phyloP scores from a whole-genome alignment of 2,113 vertebrate species.

The Cynoglossus semilaevis region DNA sequence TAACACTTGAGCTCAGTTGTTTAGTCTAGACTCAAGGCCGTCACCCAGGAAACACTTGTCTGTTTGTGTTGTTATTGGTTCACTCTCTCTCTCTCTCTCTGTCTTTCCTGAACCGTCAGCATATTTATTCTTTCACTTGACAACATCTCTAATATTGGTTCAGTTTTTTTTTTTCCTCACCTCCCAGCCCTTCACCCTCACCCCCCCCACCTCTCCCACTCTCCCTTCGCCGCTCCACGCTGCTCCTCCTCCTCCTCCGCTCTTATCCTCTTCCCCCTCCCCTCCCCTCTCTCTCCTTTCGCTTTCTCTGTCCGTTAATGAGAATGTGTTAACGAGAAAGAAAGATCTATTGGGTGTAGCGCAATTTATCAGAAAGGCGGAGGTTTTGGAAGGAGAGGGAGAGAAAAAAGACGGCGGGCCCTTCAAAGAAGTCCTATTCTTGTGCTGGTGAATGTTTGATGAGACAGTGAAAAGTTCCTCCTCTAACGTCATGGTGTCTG shows the following conservation, averaged over 20 bases:
- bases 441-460: conserved; percentile 84
- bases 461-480: conserved; percentile 84
- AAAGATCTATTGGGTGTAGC: conserved; percentile 79
- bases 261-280: conserved; percentile 20
- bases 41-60: conserved; percentile 42
- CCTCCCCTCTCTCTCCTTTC: conserved; percentile 39
- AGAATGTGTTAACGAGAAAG: conserved; percentile 81
- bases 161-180: background rate
- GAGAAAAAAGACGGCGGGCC: conserved; percentile 57
- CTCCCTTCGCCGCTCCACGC: conserved; percentile 8
- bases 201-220: background rate
- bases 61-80: conserved; percentile 29
- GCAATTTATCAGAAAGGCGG: conserved; percentile 80
- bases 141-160: conserved; percentile 36
- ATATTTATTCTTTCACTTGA: conserved; percentile 38
- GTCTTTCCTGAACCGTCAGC: conserved; percentile 29
- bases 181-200: background rate
- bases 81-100: conserved; percentile 28
- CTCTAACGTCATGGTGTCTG: conserved; percentile 78
- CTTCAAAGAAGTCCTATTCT: conserved; percentile 86
- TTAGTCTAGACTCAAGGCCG: conserved; percentile 60
- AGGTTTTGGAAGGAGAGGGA: conserved; percentile 61
- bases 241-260: conserved; percentile 35
- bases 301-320: conserved; percentile 74
- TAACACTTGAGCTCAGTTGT: conserved; percentile 24